Evolutionary conservation across 1,140 invertebrate genomes (phyloP).

Genomic region (Orussus abietinus): DNA sequence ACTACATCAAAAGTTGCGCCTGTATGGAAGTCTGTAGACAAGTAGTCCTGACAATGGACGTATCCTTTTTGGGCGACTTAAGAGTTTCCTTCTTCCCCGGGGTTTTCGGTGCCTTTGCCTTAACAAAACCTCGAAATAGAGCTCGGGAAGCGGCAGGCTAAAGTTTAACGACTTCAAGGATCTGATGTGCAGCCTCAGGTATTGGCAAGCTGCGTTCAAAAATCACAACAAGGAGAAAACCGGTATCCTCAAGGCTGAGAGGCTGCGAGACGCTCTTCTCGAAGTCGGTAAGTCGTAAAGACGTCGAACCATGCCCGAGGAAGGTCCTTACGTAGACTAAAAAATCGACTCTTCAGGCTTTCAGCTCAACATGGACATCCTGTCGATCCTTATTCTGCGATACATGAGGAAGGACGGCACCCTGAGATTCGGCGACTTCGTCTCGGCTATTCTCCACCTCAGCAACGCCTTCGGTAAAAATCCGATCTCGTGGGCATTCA

Average conservation of each 20-base stretch:
- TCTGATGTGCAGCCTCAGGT: slow-evolving; percentile 86
- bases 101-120: no score
- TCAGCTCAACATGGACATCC: slow-evolving; percentile 76
- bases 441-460: slow-evolving; percentile 83
- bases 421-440: slow-evolving; percentile 88
- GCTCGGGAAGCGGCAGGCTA: slow-evolving; percentile 73
- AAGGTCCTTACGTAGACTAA: no score
- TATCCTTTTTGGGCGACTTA: slow-evolving; percentile 54
- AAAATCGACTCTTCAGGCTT: slow-evolving; percentile 69
- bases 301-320: no score
- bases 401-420: slow-evolving; percentile 93
- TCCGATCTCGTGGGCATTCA: no score
- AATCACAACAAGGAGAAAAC: slow-evolving; percentile 88
- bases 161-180: slow-evolving; percentile 87
- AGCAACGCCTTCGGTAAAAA: slow-evolving; percentile 86
- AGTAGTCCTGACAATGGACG: slow-evolving; percentile 83
- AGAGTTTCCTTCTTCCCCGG: background rate
- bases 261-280: slow-evolving; percentile 75
- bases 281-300: slow-evolving; percentile 68
- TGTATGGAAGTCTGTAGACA: slow-evolving; percentile 88
- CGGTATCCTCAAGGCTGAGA: slow-evolving; percentile 83
- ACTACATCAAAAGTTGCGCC: slow-evolving; percentile 92
- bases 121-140: slow-evolving; percentile 55
- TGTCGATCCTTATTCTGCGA: slow-evolving; percentile 76
- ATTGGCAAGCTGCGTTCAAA: slow-evolving; percentile 88